Base-by-base conservation (phyloP, 2,113 vertebrate species). In the Hippocampus guttulatus region DNA sequence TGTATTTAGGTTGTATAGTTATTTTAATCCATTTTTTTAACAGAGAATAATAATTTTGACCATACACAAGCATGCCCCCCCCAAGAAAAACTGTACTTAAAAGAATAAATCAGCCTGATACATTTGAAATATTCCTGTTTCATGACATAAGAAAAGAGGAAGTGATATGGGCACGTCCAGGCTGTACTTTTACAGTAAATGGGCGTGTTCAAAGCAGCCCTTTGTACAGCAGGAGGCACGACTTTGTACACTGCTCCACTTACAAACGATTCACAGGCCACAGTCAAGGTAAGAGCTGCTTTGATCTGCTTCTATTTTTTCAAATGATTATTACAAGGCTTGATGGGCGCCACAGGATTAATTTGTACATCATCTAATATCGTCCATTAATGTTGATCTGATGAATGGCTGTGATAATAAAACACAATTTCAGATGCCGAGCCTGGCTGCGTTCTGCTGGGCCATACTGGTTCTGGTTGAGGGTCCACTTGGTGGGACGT, bases 371-470 rank as follows among this genome's bases (percentile, higher is more conserved):
- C 15, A 6, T 51, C 47, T 5, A 51, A 51, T 51, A 57, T 27
- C 10, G 25, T 25, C 11, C n/a, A 57, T 25, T 27, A 8, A 5
- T 57, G 23, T 57, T 23, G 1, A 15, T 16, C 27, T 27, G 25
- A 30, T 7, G 0, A 1, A 30, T 60, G 12, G 25, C n/a, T 57
- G 8, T 54, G 54, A 5, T 25, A 25, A 57, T 23, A 3, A 12
- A 57, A 62, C 57, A n/a, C 33, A 20, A 15, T 64, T 64, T 43
- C 81, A 93, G 92, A 92, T 93, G 92, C 80, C 85, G 71, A 84
- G 5, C 67, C 79, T 73, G 70, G 62, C 82, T 51, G 68, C 85
- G 75, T 18, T 90, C 55, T 76, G 75, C 38, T 63, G 73, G 74
- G 73, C 80, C 21, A 49, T 90, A 43, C 51, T 92, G 78, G 79